Percentiles rank a stretch among this genome's conserved stretches.
Evolutionary conservation across 2,888 invertebrate species (phyloP).

Genomic region (Sycophila texana): DNA sequence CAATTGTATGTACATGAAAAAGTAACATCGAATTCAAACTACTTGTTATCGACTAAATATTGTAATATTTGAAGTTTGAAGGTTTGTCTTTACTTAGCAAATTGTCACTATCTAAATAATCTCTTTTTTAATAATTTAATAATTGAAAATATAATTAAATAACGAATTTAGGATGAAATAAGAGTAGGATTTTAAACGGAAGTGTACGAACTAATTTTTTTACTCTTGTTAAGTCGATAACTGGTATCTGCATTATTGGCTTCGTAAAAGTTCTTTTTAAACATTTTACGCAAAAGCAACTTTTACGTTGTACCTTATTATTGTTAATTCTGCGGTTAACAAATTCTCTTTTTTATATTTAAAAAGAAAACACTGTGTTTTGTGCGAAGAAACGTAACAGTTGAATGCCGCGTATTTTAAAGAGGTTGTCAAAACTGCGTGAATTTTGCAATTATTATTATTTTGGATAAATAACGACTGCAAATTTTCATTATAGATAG

Average conservation of each 20-base stretch:
- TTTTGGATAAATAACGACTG: constrained; percentile 35
- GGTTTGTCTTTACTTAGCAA: constrained; percentile 9
- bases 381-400: constrained; percentile 1
- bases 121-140: no score
- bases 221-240: constrained; percentile 22
- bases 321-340: constrained; percentile 43
- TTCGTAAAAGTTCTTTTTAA: constrained; percentile 31
- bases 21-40: constrained; percentile 31
- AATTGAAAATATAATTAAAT: neutral
- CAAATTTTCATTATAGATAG: constrained; percentile 28
- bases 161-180: constrained; percentile 6
- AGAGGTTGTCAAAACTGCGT: constrained; percentile 37
- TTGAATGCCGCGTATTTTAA: constrained; percentile 34
- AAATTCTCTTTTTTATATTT: constrained; percentile 20
- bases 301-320: constrained; percentile 44
- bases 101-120: neutral
- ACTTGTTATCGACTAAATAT: constrained; percentile 45
- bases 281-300: constrained; percentile 38
- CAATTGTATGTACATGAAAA: neutral
- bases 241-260: constrained; percentile 23
- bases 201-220: neutral
- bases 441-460: constrained; percentile 37
- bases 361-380: neutral
- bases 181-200: neutral
- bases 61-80: constrained; percentile 29